These are phyloP conservation scores for Ceuthmochares aereus DNA, from an alignment of 2,113 vertebrate species.

Conservation along the genomic window DNA sequence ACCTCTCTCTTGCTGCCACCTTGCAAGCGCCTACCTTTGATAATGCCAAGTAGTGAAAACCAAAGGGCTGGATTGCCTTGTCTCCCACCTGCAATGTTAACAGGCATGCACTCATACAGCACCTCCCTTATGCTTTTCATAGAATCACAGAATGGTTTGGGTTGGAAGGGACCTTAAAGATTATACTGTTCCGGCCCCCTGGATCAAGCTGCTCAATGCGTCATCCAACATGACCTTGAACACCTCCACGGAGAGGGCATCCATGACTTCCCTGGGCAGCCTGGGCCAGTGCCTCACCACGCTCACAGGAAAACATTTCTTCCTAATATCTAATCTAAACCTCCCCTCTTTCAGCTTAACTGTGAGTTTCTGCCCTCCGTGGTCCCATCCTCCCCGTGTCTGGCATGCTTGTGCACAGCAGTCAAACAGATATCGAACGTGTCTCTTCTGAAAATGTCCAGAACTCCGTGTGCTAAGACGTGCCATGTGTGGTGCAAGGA, in stretches of 20 bases:
- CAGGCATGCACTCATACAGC: accelerated
- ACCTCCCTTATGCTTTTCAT: not conserved
- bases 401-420: not conserved
- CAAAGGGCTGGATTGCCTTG: not conserved
- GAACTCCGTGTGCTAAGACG: not conserved
- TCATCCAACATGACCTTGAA: too few species aligned
- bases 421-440: accelerated
- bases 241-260: too few species aligned
- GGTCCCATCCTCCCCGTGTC: not conserved
- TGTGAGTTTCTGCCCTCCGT: accelerated
- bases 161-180: too few species aligned
- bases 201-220: too few species aligned
- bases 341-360: too few species aligned
- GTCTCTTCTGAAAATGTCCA: not conserved
- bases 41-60: not conserved
- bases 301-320: too few species aligned
- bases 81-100: not conserved
- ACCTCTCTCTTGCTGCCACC: not conserved
- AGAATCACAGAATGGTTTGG: too few species aligned
- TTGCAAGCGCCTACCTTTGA: not conserved
- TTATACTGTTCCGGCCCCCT: too few species aligned
- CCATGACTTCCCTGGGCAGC: too few species aligned
- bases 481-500: not conserved
- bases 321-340: too few species aligned
- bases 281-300: too few species aligned